A percentile compares a stretch with the other conserved stretches of the same genome.
Conservation (phyloP, 2,113 vertebrate species). For the Istiophorus platypterus region DNA sequence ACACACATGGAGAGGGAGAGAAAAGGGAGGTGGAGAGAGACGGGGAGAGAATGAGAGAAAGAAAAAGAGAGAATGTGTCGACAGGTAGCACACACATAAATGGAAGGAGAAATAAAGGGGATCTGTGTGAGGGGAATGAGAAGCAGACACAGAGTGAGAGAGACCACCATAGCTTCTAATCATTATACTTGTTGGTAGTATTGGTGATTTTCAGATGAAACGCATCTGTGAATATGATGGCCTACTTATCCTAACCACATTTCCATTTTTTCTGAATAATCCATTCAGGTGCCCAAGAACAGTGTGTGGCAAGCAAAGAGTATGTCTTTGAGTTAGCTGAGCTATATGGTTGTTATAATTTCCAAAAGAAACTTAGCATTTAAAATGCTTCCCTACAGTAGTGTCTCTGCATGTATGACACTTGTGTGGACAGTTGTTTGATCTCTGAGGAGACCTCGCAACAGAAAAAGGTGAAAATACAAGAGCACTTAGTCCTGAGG, state of each 20-base stretch:
- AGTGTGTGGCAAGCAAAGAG: slow-evolving; percentile 6
- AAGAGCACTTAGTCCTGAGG: slow-evolving; percentile 19
- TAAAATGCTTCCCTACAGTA: not conserved
- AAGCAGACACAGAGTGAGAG: slow-evolving; percentile 34
- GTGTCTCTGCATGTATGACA: not conserved
- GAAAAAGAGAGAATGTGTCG: slow-evolving; percentile 8
- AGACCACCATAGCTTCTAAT: slow-evolving; percentile 48
- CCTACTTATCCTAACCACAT: slow-evolving; percentile 62
- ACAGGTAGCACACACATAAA: slow-evolving; percentile 32
- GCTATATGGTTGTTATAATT: slow-evolving; percentile 20
- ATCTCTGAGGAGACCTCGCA: slow-evolving; percentile 1
- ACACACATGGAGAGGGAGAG: slow-evolving; percentile 35
- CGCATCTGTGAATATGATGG: slow-evolving; percentile 48
- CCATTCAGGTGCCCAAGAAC: slow-evolving; percentile 40
- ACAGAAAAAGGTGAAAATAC: not conserved
- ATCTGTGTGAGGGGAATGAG: slow-evolving; percentile 26
- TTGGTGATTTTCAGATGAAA: slow-evolving; percentile 71
- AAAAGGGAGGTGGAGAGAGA: slow-evolving; percentile 13
- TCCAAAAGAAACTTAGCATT: not conserved
- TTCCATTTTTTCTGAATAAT: slow-evolving; percentile 65
- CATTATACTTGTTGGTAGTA: slow-evolving; percentile 61
- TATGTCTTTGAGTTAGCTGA: slow-evolving; percentile 19
- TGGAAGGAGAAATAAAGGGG: slow-evolving; percentile 1
- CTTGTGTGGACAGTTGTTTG: not conserved
- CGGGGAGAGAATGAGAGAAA: not conserved